Percentiles rank a stretch among this genome's conserved stretches.
Conservation (phyloP, 2,113 vertebrate species). For the Neomonachus schauinslandi region DNA sequence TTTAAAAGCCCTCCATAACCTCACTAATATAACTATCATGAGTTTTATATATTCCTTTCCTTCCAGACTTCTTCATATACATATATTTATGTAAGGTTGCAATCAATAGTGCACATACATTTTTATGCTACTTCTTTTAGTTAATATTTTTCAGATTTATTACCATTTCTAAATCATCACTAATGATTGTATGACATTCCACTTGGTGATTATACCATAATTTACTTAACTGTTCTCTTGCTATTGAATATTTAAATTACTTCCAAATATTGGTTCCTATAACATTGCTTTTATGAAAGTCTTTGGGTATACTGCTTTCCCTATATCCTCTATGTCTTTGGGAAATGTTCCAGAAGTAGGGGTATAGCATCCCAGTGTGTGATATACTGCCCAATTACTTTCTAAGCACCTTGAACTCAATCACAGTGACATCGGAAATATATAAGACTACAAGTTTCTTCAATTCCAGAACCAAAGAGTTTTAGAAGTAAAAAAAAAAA, state of each 20-base stretch:
- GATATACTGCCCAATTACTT: not conserved
- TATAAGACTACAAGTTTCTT: not conserved
- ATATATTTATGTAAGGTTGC: not conserved
- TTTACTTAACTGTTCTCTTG: not conserved
- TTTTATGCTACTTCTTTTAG: not conserved
- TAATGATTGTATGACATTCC: not conserved
- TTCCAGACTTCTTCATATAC: not conserved
- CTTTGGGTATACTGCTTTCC: not conserved
- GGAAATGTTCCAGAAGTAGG: not conserved
- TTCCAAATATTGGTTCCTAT: not conserved
- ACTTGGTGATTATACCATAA: not conserved
- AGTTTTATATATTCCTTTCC: not conserved
- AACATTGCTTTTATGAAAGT: slow-evolving; percentile 20
- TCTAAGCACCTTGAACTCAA: not conserved
- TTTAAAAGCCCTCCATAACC: not conserved
- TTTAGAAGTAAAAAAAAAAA: not conserved
- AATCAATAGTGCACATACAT: not conserved
- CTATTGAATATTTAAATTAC: not conserved
- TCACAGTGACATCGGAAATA: not conserved
- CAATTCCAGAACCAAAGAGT: not conserved
- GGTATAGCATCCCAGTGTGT: not conserved
- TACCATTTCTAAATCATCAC: slow-evolving; percentile 22
- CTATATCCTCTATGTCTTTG: not conserved
- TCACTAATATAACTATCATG: not conserved
- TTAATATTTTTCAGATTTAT: slow-evolving; percentile 14